These are phyloP conservation scores for Caenorhabditis uteleia DNA, from an alignment of 2,888 invertebrate species.

Conservation along the genomic window DNA sequence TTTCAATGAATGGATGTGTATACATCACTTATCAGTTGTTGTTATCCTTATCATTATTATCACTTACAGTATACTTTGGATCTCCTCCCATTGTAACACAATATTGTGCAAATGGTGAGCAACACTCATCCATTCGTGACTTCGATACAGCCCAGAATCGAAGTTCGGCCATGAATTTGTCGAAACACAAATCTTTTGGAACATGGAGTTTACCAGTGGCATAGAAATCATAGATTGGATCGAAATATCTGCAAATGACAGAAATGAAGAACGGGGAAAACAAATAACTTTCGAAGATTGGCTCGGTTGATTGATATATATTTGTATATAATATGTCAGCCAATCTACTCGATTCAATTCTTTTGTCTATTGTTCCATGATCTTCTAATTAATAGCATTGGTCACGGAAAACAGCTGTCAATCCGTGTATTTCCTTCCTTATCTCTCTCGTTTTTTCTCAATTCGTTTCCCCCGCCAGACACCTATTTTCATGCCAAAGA, in stretches of 20 bases:
- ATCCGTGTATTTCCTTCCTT: no score
- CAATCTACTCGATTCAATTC: no score
- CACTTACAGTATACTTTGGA: conserved; percentile 33
- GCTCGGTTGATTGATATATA: no score
- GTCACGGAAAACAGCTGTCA: no score
- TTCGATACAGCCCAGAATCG: conserved; percentile 68
- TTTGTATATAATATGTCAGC: no score
- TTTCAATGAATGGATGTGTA: background rate
- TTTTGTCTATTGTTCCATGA: no score
- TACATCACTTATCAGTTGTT: background rate
- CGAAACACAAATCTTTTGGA: conserved; percentile 68
- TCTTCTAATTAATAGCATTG: no score
- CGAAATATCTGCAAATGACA: conserved; percentile 62
- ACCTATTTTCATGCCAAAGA: conserved; percentile 15
- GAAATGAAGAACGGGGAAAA: background rate
- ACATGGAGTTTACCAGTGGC: conserved; percentile 68
- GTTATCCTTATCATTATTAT: background rate
- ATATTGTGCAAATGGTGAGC: conserved; percentile 67
- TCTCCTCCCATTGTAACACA: conserved; percentile 47
- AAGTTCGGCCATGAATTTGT: conserved; percentile 69
- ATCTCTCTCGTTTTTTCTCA: no score
- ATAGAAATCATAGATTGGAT: conserved; percentile 69
- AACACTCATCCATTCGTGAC: conserved; percentile 67
- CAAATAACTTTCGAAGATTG: background rate
- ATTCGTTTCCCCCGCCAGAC: no score